Evolutionary conservation across 1,140 invertebrate genomes (phyloP).

Genomic region (Tetragnatha versicolor): DNA sequence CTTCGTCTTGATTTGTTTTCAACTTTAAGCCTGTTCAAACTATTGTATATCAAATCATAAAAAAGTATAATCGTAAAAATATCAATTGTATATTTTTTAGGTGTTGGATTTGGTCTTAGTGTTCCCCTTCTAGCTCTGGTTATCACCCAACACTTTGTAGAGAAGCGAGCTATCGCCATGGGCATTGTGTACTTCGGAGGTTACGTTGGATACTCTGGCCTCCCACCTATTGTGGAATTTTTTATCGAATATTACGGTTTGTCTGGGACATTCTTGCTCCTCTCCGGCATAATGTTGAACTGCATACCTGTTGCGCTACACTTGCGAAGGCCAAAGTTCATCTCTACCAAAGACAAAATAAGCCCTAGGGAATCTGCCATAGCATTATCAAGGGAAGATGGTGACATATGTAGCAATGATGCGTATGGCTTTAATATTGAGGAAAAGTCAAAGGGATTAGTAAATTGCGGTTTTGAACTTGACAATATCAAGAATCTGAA

Average conservation of each 20-base stretch:
- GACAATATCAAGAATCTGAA: too few relatives aligned
- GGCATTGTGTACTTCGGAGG: conserved; percentile 63
- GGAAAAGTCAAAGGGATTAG: neutral
- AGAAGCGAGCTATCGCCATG: conserved; percentile 60
- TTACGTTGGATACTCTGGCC: conserved; percentile 61
- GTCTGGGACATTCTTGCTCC: conserved; percentile 69
- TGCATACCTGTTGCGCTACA: conserved; percentile 80
- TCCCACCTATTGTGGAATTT: conserved; percentile 61
- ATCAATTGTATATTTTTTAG: too few relatives aligned
- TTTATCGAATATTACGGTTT: conserved; percentile 55
- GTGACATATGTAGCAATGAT: neutral
- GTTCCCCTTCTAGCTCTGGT: too few relatives aligned
- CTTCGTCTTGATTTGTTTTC: too few relatives aligned
- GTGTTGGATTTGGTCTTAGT: too few relatives aligned
- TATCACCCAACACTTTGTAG: too few relatives aligned
- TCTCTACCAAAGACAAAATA: too few relatives aligned
- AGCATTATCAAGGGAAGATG: neutral
- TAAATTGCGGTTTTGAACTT: too few relatives aligned
- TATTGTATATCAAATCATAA: too few relatives aligned
- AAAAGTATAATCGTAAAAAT: too few relatives aligned
- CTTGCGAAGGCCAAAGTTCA: neutral
- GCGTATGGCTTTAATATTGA: neutral
- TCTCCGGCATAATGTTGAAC: conserved; percentile 82
- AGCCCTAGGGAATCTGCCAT: too few relatives aligned
- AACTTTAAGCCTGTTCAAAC: too few relatives aligned